Evolutionary conservation across 2,113 vertebrate genomes (phyloP).

Genomic region (Proterorhinus semilunaris): DNA sequence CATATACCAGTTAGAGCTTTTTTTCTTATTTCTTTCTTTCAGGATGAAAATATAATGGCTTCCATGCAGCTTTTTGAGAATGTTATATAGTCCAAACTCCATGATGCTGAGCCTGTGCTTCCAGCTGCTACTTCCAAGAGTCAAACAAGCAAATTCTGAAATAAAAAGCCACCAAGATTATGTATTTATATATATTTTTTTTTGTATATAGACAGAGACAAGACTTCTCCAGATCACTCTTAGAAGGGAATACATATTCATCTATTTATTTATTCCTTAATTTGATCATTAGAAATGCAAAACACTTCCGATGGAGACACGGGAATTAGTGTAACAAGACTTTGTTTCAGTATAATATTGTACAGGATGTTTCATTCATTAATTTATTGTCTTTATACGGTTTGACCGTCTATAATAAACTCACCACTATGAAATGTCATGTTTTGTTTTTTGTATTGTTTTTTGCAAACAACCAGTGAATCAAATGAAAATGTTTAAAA

Average conservation of each 20-base stretch:
- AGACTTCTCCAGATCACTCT: neutral
- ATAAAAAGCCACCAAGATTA: constrained; percentile 13
- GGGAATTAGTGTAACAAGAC: neutral
- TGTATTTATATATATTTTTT: constrained; percentile 35
- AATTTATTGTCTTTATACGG: constrained; percentile 14
- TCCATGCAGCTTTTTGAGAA: constrained; percentile 98
- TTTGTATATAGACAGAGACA: constrained; percentile 40
- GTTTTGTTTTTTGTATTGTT: neutral
- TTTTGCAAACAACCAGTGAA: neutral
- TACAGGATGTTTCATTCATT: constrained; percentile 12
- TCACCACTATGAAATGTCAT: neutral
- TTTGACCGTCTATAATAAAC: constrained; percentile 39
- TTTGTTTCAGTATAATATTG: constrained; percentile 28
- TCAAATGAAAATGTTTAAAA: neutral
- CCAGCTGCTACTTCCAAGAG: constrained; percentile 13
- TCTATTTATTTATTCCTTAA: too few relatives aligned
- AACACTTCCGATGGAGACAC: constrained; percentile 1
- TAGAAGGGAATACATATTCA: too few relatives aligned
- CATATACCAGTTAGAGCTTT: neutral
- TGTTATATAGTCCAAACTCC: constrained; percentile 77
- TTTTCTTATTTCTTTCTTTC: constrained; percentile 55
- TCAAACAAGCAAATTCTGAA: constrained; percentile 11
- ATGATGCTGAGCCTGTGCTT: constrained; percentile 16
- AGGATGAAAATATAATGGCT: constrained; percentile 95
- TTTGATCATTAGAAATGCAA: too few relatives aligned